Conservation (phyloP, 1,140 invertebrate genomes). For the Lanistes nyassanus region DNA sequence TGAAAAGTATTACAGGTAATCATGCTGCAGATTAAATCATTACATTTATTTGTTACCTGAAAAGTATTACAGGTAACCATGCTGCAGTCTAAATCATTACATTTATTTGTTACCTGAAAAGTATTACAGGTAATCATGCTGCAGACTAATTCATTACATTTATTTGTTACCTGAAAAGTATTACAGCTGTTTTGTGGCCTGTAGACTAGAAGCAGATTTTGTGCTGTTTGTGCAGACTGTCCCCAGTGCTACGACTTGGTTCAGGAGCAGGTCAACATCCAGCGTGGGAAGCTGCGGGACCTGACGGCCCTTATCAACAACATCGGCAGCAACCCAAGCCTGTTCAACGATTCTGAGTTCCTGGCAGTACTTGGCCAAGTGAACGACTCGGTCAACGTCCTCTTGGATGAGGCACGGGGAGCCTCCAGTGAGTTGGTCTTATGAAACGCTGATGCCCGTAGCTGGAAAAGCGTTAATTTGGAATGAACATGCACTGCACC, state of each 20-base stretch:
- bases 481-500: too few species aligned
- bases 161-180: too few species aligned
- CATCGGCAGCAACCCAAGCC: conserved; percentile 79
- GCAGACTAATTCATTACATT: background rate
- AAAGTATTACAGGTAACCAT: too few species aligned
- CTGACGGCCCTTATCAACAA: conserved; percentile 77
- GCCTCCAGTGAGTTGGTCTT: conserved; percentile 70
- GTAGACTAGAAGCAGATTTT: background rate
- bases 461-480: background rate
- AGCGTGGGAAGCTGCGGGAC: conserved; percentile 80
- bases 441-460: background rate
- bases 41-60: background rate
- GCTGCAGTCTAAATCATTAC: too few species aligned
- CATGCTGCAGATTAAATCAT: background rate
- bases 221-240: conserved; percentile 73
- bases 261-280: conserved; percentile 84
- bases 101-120: background rate
- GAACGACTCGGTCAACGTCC: conserved; percentile 76
- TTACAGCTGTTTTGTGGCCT: background rate
- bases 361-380: conserved; percentile 80
- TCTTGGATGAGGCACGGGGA: conserved; percentile 77
- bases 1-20: background rate
- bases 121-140: background rate
- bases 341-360: conserved; percentile 87
- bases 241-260: conserved; percentile 94